These are phyloP conservation scores for Helostoma temminkii DNA, from an alignment of 2,797 vertebrate genomes.

Conservation along the genomic window DNA sequence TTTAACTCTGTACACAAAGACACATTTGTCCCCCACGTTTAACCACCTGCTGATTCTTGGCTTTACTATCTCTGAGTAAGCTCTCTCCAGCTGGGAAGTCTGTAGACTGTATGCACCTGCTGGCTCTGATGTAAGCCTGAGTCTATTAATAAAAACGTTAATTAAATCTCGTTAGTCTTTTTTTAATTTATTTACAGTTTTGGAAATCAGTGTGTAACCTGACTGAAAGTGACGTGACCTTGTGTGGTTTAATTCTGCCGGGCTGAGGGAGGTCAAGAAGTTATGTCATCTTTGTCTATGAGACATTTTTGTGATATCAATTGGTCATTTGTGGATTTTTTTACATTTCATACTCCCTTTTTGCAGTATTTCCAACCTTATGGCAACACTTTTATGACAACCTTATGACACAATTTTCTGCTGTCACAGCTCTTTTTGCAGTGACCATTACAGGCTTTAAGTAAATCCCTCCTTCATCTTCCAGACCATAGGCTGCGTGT, in stretches of 20 bases:
- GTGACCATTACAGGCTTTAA: conserved; percentile 57
- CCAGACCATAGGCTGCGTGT: conserved; percentile 45
- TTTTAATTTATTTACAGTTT: conserved; percentile 5
- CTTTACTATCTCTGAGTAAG: conserved; percentile 66
- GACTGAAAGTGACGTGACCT: conserved; percentile 34
- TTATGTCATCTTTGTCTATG: conserved; percentile 15
- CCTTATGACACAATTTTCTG: conserved; percentile 46
- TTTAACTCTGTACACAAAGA: conserved; percentile 69
- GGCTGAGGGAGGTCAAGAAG: conserved; percentile 50
- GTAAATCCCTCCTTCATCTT: conserved; percentile 65
- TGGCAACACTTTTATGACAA: neutral
- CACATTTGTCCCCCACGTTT: conserved; percentile 67
- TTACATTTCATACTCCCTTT: neutral
- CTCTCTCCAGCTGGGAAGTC: conserved; percentile 52
- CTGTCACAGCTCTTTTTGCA: conserved; percentile 67
- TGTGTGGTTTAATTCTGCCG: neutral
- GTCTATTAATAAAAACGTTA: conserved; percentile 34
- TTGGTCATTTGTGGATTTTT: conserved; percentile 5
- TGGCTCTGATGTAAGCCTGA: conserved; percentile 51
- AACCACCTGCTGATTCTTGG: conserved; percentile 76
- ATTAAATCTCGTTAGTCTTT: conserved; percentile 32
- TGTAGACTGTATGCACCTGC: conserved; percentile 68
- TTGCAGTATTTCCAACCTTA: conserved; percentile 12
- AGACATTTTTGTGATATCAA: neutral
- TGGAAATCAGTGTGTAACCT: conserved; percentile 2